These are phyloP conservation scores for Onychomys torridus DNA, from an alignment of 2,797 vertebrate species.

Conservation along the genomic window DNA sequence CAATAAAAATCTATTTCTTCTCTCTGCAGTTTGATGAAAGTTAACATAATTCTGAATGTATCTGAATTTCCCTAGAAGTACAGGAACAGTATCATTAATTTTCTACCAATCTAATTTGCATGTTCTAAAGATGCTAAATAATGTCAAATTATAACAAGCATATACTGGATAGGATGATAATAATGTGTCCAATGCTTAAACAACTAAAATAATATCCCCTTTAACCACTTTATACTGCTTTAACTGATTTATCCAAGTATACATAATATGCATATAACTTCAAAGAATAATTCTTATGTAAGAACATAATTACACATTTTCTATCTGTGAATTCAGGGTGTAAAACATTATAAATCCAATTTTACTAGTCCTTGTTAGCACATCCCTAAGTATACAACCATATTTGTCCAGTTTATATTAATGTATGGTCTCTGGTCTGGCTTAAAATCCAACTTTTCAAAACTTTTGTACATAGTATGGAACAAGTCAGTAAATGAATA, in stretches of 20 bases:
- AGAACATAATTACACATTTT: neutral
- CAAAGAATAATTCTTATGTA: neutral
- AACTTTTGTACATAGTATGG: neutral
- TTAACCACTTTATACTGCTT: neutral
- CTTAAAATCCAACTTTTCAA: neutral
- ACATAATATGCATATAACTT: neutral
- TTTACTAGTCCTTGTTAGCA: neutral
- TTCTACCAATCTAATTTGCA: neutral
- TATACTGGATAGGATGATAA: neutral
- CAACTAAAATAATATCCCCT: neutral
- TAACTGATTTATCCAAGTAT: neutral
- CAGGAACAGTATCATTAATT: slow-evolving; percentile 2
- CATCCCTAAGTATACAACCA: neutral
- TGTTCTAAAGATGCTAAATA: neutral
- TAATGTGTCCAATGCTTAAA: neutral
- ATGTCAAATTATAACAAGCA: neutral
- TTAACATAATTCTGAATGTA: neutral
- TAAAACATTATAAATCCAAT: neutral
- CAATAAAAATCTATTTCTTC: slow-evolving; percentile 17
- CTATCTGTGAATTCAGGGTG: neutral
- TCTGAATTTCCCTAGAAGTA: neutral
- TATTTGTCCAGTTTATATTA: neutral
- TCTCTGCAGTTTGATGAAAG: neutral
- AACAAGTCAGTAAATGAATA: neutral
- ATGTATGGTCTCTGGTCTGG: neutral